A percentile compares a stretch with the other conserved stretches of the same genome.
phyloP scores from a whole-genome alignment of 2,113 vertebrate genomes.

The Callionymus lyra region DNA sequence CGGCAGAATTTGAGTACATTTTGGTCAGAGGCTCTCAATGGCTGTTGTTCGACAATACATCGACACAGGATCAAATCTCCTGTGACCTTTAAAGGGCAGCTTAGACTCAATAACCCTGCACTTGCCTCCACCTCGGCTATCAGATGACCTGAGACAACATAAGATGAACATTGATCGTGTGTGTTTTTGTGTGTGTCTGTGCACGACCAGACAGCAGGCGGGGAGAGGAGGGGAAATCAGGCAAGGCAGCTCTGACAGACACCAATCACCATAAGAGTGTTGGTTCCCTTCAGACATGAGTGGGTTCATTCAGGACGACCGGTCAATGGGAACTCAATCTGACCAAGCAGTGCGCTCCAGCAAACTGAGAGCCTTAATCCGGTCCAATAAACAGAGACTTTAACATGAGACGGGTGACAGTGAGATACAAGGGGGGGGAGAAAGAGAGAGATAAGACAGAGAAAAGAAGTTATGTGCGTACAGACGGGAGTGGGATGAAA shows the following conservation, averaged over 20 bases:
- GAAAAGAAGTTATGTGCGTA: slow-evolving; percentile 14
- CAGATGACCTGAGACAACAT: slow-evolving; percentile 67
- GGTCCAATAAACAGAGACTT: slow-evolving; percentile 59
- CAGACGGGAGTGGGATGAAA: slow-evolving; percentile 19
- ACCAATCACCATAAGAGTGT: slow-evolving; percentile 56
- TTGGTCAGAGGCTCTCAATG: too few species aligned
- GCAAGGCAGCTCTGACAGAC: slow-evolving; percentile 47
- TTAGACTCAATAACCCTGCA: slow-evolving; percentile 57
- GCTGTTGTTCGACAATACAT: not conserved
- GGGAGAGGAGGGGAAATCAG: slow-evolving; percentile 44
- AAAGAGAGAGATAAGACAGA: slow-evolving; percentile 2
- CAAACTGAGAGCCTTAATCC: slow-evolving; percentile 53
- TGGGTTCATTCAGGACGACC: slow-evolving; percentile 62
- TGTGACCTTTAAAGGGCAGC: slow-evolving; percentile 65
- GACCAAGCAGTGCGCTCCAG: slow-evolving; percentile 34
- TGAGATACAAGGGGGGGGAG: slow-evolving; percentile 3
- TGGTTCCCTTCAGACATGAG: slow-evolving; percentile 69
- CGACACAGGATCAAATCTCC: slow-evolving; percentile 17
- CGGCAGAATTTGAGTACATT: too few species aligned
- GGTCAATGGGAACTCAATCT: slow-evolving; percentile 72
- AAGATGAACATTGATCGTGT: slow-evolving; percentile 27
- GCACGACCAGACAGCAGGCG: slow-evolving; percentile 4
- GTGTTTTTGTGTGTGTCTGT: slow-evolving; percentile 5
- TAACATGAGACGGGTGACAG: slow-evolving; percentile 41
- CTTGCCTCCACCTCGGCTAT: slow-evolving; percentile 52